Base-by-base conservation (phyloP, 2,113 vertebrate species). In the Hydropotes inermis region DNA sequence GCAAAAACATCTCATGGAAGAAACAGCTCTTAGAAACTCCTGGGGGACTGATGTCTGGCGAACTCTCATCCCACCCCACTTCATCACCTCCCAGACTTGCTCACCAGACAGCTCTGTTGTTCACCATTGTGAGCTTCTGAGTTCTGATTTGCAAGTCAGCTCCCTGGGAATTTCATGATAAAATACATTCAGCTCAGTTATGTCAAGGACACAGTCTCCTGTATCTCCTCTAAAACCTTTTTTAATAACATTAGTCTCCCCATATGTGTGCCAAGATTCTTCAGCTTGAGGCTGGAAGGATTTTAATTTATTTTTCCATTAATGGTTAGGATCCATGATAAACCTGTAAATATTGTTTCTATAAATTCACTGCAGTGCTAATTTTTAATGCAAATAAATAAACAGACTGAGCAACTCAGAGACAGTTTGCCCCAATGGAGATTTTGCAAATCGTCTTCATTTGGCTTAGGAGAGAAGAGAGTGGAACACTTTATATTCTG, bases 281-380 rank as follows among this genome's bases (percentile, higher is more conserved):
- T 96, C 79, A 95, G 82, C 64, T 33, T 96, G 58, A 94, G 47
- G 58, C 84, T 67, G 10, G 52, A 50, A 78, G 86, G 54, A 74
- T 91, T 97, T 95, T 93, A 88, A 92, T 97, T 97, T 95, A 76
- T 88, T 96, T 97, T 94, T 60, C 36, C 27, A 92, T 55, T 96
- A 94, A 89, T 94, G 50, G 81, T 92, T 81, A 95, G 76, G 60
- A 95, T 57, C 55, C 64, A 61, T 90, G 94, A 30, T 95, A 94
- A 94, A 96, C 84, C 70, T 93, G 8, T 87, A 95, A 76, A 88
- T 30, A 95, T 19, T 45, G 13, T 91, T 95, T 92, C 64, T 43
- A 43, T 39, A 89, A 94, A 85, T 85, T 54, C 60, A 97, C 11
- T 14, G 13, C 6, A 43, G 45, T 79, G 25, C 89, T 98, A 81